Conservation (phyloP, 2,888 invertebrate genomes). For the Callimorpha dominula region DNA sequence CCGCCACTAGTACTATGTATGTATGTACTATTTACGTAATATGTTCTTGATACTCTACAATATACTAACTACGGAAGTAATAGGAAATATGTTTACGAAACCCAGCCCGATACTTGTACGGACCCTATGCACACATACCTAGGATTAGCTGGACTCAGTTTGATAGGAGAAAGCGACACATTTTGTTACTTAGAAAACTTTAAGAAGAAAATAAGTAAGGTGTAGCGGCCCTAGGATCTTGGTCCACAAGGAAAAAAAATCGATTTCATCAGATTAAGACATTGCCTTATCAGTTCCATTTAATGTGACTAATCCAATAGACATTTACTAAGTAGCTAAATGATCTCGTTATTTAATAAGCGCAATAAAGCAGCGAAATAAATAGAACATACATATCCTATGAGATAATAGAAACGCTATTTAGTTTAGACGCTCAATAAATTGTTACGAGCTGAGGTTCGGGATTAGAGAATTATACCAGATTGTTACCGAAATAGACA, state of each 20-base stretch:
- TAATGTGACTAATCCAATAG: neutral
- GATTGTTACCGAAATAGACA: too few species aligned
- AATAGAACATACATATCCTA: neutral
- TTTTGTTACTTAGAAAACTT: too few species aligned
- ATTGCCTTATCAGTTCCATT: too few species aligned
- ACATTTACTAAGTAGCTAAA: neutral
- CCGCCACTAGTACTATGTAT: too few species aligned
- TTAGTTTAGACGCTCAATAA: too few species aligned
- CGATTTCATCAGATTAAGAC: too few species aligned
- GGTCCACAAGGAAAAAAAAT: too few species aligned
- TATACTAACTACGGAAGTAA: constrained; percentile 90
- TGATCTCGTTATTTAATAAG: neutral
- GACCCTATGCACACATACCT: constrained; percentile 99
- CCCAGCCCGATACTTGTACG: constrained; percentile 93
- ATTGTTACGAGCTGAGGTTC: too few species aligned
- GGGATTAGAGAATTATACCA: too few species aligned
- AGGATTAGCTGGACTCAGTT: constrained; percentile 93
- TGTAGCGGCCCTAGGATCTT: too few species aligned
- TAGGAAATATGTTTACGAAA: constrained; percentile 92
- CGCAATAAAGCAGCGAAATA: neutral
- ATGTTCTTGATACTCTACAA: constrained; percentile 90
- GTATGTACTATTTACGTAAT: too few species aligned
- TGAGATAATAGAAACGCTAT: neutral
- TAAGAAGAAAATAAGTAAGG: too few species aligned
- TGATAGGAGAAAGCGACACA: constrained; percentile 90